These are phyloP conservation scores for Temnothorax rugatulus DNA, from an alignment of 2,888 invertebrate genomes.

Conservation along the genomic window DNA sequence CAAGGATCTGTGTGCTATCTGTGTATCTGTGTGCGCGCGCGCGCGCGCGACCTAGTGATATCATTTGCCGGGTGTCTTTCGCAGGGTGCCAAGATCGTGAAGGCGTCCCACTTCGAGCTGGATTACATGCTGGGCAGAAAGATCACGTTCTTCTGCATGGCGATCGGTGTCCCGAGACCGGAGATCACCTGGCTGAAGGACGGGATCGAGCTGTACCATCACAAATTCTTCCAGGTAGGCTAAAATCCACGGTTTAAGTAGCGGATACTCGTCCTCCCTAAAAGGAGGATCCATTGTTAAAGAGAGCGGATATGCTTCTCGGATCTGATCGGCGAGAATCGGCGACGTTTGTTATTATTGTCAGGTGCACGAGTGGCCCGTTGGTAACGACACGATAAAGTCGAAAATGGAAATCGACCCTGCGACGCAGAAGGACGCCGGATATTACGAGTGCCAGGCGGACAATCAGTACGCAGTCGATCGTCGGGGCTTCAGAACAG, in stretches of 20 bases:
- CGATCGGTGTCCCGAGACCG: constrained; percentile 90
- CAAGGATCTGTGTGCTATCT: background rate
- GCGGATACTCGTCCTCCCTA: background rate
- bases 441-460: constrained; percentile 91
- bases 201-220: constrained; percentile 91
- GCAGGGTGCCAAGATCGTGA: constrained; percentile 91
- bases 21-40: background rate
- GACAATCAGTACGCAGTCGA: constrained; percentile 91
- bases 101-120: constrained; percentile 91
- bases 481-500: constrained; percentile 90
- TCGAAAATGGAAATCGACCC: constrained; percentile 92
- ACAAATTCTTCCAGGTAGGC: constrained; percentile 90
- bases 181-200: constrained; percentile 93
- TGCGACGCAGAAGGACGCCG: constrained; percentile 91
- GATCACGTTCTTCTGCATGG: constrained; percentile 92
- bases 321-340: background rate
- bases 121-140: constrained; percentile 92
- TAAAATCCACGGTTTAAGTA: background rate
- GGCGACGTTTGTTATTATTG: constrained; percentile 17
- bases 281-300: background rate
- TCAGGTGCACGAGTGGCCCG: constrained; percentile 90
- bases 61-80: background rate
- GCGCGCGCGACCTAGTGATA: background rate
- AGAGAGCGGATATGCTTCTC: background rate
- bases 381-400: constrained; percentile 89